Evolutionary conservation across 2,888 invertebrate species (phyloP), one percentile per base, ranked within the genome.

Genomic region (Lycia hirtaria): DNA sequence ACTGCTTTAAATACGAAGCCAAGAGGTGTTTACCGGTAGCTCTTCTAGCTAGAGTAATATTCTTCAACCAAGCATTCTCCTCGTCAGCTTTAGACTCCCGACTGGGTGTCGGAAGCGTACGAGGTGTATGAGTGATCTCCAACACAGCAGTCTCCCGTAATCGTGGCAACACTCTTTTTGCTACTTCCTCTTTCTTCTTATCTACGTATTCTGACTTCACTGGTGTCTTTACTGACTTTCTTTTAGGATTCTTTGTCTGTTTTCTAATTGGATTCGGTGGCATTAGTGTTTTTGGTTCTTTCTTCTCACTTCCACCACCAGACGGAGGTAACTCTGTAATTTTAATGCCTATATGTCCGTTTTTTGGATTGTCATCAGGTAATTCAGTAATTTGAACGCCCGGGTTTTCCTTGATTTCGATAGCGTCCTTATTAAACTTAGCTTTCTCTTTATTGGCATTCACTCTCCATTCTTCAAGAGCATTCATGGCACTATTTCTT

Each of bases 91-190:
- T 90, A 0, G 96, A 96, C 80, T 97, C 96, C 60, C 97, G 89
- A 48, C 95, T 95, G 0, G 97, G 97, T 1, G 97, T 97, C 0
- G 96, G 95, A 77, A 98, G 97, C 17, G 93, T 93, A 52, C 97
- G 91, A 7, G 94, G 94, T 0, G 97, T 96, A 75, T 97, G 97
- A 24, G 87, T 93, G 7, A 97, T 93, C 64, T 93, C 90, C 48
- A 97, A 92, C 32, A 89, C 91, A 5, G 92, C 93, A 19, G 83
- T 77, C 68, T 92, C 84, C 67, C 97, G 92, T 9, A 94, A 89
- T 56, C 87, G 85, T 3, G 95, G 95, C 48, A 93, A 65, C 14
- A 90, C 82, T 54, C 89, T 85, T 32, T 81, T 83, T 1, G 83
- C 76, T 14, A 74, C 70, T 67, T 85, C 86, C 57, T 81, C 66